These are phyloP conservation scores for Burhinus oedicnemus DNA, from an alignment of 2,113 vertebrate species.

Conservation along the genomic window DNA sequence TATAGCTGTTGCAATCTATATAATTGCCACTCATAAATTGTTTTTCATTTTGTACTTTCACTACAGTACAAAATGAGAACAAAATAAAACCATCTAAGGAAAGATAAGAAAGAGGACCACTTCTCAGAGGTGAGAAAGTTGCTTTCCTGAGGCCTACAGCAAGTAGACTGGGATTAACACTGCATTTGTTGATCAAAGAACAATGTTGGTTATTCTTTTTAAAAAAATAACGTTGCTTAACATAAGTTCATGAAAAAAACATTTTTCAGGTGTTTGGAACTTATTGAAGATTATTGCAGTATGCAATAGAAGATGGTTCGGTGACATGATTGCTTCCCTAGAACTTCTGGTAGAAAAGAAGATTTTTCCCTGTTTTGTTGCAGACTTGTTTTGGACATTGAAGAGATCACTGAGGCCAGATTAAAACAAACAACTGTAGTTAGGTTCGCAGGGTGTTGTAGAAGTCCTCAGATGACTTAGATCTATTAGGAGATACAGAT, in stretches of 20 bases:
- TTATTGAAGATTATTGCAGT: background rate
- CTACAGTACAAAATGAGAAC: background rate
- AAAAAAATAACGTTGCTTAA: background rate
- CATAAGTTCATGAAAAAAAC: background rate
- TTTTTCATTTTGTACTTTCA: slow-evolving; percentile 50
- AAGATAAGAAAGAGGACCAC: background rate
- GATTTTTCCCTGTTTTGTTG: background rate
- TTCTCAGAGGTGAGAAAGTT: background rate
- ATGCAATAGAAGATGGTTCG: background rate
- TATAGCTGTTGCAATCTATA: slow-evolving; percentile 33
- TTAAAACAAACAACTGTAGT: background rate
- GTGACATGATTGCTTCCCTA: background rate
- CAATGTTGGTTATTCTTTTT: background rate
- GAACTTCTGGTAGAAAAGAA: background rate
- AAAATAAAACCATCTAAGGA: slow-evolving; percentile 1
- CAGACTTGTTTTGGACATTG: background rate
- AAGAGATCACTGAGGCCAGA: background rate
- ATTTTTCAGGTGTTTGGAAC: background rate
- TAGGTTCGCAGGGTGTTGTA: background rate
- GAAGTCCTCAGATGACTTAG: background rate
- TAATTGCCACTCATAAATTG: slow-evolving; percentile 65
- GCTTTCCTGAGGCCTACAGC: background rate
- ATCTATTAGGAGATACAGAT: background rate
- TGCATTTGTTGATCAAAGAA: background rate
- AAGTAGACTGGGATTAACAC: background rate